These are phyloP conservation scores for Diploptera punctata DNA, from an alignment of 2,888 invertebrate genomes.

Conservation along the genomic window DNA sequence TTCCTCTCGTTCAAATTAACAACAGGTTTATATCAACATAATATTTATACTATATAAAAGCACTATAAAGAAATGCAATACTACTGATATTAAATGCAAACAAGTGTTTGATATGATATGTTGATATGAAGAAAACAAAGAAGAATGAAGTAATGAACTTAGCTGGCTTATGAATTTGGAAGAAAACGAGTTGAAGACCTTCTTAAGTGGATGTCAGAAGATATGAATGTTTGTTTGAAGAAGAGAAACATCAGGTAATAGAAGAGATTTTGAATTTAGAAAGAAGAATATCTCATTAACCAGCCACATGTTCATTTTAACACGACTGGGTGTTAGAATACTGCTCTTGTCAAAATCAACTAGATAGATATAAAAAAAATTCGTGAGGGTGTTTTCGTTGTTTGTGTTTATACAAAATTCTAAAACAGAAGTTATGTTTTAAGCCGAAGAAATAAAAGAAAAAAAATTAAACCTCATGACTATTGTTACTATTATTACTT, in stretches of 20 bases:
- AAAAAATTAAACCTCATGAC: no score
- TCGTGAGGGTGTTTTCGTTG: no score
- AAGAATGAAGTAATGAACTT: background rate
- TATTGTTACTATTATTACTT: no score
- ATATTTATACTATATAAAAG: no score
- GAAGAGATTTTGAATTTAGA: conserved; percentile 27
- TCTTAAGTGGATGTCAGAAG: conserved; percentile 33
- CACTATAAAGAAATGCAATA: no score
- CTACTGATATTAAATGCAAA: background rate
- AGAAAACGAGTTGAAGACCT: background rate
- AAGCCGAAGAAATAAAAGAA: no score
- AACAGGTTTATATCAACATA: no score
- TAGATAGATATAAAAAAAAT: no score
- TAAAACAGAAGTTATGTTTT: no score
- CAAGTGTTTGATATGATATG: background rate
- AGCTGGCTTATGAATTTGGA: background rate
- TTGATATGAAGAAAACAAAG: background rate
- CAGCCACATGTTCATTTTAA: conserved; percentile 18
- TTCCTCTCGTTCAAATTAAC: no score
- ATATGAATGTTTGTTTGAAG: conserved; percentile 27
- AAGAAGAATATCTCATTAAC: conserved; percentile 30
- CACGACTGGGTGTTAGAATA: conserved; percentile 21
- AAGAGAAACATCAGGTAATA: conserved; percentile 23
- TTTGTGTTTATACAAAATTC: no score
- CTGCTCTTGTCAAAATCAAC: conserved; percentile 11